Percentiles rank a stretch among this genome's conserved stretches.
Evolutionary conservation across 2,797 vertebrate genomes (phyloP).

Genomic region (Cirrhinus molitorella): DNA sequence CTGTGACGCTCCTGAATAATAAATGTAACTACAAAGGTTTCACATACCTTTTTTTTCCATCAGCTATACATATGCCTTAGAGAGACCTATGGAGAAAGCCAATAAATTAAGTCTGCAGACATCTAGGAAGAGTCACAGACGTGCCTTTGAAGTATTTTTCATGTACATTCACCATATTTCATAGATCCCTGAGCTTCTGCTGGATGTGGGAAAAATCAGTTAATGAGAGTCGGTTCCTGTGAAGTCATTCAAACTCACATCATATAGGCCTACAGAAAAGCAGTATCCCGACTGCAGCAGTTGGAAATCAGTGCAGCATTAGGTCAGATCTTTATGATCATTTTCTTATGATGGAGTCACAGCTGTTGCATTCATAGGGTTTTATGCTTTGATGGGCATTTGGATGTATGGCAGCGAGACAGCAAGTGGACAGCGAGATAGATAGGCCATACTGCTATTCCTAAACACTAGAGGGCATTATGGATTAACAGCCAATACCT

Average conservation of each 20-base stretch:
- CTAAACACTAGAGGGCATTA: too few species aligned
- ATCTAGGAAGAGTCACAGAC: slow-evolving; percentile 16
- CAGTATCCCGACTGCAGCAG: not conserved
- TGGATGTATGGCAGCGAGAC: too few species aligned
- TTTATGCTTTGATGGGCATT: too few species aligned
- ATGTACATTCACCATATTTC: not conserved
- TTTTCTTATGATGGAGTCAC: too few species aligned
- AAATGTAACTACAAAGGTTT: not conserved
- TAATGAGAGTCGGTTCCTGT: not conserved
- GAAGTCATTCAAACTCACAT: slow-evolving; percentile 10
- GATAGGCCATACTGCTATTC: too few species aligned
- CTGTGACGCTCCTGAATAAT: not conserved
- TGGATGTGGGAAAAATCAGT: not conserved
- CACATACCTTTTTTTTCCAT: not conserved
- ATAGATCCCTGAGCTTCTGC: not conserved
- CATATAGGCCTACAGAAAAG: not conserved
- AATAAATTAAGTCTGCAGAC: not conserved
- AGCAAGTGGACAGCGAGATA: too few species aligned
- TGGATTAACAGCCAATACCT: too few species aligned
- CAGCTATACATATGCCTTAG: not conserved
- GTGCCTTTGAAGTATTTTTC: slow-evolving; percentile 14
- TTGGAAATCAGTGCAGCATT: not conserved
- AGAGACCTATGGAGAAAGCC: not conserved
- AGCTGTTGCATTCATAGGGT: too few species aligned
- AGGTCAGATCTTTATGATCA: not conserved